Base-by-base conservation (phyloP, 1,140 invertebrate genomes). In the Andricus grossulariae region DNA sequence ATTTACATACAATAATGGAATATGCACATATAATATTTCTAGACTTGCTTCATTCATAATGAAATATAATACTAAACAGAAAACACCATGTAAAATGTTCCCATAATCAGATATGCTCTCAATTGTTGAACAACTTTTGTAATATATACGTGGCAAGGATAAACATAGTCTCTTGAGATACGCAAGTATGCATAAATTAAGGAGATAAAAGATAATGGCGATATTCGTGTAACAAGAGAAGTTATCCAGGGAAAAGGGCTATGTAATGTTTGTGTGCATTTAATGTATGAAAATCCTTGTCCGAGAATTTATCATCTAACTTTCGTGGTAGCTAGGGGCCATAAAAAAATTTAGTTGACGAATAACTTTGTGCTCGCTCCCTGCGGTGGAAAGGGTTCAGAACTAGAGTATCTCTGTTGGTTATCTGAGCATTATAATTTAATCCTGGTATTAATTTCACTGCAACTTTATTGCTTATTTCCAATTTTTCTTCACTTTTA, bases 161-260 rank as follows among this genome's bases (percentile, higher is more conserved):
- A 21, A 60, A 60, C 25, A 60, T 15, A 15, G 25, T 60, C 57
- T 16, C 21, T 60, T 32, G 57, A 32, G 21, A 60, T 12, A 60
- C 25, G 21, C 57, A 60, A 60, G 21, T 11, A 60, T 60, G 12
- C 21, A 60, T 60, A 60, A 60, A 60, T 60, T 60, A 60, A 60
- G 12, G 25, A 60, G 21, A 60, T 60, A 32, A 60, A 60, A 15
- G 57, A 32, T 60, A 60, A 60, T 13, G 16, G 57, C 13, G 57
- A 32, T 32, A 25, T 32, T 60, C 57, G 3, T 60, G 39, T 39
- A 7, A 57, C 19, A 57, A 32, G 19, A 57, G 13, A 57, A 5
- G 19, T 57, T 25, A 57, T 57, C 19, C 19, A 25, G 55, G 18
- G 19, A 57, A 55, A 57, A 32, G 12, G 19, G 7, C 55, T 32